Base-by-base conservation (phyloP, 2,888 invertebrate species). In the Lomographa bimaculata region DNA sequence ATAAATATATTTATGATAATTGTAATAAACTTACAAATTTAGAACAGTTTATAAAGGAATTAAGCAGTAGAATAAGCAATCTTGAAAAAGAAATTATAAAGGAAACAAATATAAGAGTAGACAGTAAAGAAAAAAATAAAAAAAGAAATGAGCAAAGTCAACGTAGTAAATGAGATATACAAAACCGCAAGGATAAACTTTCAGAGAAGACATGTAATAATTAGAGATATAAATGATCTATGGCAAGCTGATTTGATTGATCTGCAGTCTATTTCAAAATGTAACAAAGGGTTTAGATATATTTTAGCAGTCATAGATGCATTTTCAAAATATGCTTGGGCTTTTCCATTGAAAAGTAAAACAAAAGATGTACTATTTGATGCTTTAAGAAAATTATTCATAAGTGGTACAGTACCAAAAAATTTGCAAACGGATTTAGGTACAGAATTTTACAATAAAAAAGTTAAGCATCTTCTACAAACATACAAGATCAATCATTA, bases 191-290 rank as follows among this genome's bases (percentile, higher is more conserved):
- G 76, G 25, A 57, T 54, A 43, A 76, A 78, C 75, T 71, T 57
- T 30, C 54, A 50, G 17, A 50, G 71, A 12, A 53, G 73, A 28
- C 40, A 46, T 23, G 69, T 70, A 12, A 56, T 67, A 12, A 55
- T 70, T 16, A 64, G 66, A 39, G 71, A 66, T 30, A 46, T 77
- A 5, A 64, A 75, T 54, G 72, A 79, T 48, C 55, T 73, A 5
- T 75, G 71, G 74, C 79, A 79, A 58, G 65, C 67, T 7, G 76
- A 80, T 64, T 59, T 78, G 7, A 71, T 55, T 33, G 64, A 49
- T 27, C 38, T 48, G 43, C 49, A 46, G 30, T 19, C 17, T 14
- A 11, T 30, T 10, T 38, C 25, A 5, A 35, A 35, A n/a, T 5
- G 5, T 10, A 37, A 42, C 18, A 4, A 8, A 1, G 23, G 14